These are phyloP conservation scores for Peromyscus nudipes DNA, from an alignment of 2,797 vertebrate genomes.

Conservation along the genomic window DNA sequence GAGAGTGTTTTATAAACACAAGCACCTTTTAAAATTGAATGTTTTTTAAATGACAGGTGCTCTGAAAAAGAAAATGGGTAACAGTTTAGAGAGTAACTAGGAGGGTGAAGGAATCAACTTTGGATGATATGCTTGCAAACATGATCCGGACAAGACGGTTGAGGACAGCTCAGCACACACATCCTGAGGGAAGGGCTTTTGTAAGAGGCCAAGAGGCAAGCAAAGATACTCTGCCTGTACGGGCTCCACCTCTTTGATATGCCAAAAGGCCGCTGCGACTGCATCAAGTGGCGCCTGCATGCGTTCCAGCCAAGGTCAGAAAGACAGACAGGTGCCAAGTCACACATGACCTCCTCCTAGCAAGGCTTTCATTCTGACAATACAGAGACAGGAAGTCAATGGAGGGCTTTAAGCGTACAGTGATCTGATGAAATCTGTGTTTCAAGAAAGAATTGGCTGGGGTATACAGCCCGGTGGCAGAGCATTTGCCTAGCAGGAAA, in stretches of 20 bases:
- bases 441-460: neutral
- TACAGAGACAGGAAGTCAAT: conserved; percentile 12
- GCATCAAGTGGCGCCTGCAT: neutral
- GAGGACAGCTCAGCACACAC: neutral
- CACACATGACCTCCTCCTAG: conserved; percentile 28
- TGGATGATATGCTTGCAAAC: neutral
- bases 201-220: neutral
- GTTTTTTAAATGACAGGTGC: conserved; percentile 18
- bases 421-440: neutral
- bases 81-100: neutral
- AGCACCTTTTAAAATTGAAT: conserved; percentile 2
- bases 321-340: conserved; percentile 27
- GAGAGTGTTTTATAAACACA: neutral
- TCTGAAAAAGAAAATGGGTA: neutral
- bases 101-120: neutral
- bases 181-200: neutral
- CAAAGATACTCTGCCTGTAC: neutral
- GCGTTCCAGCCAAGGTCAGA: conserved; percentile 28
- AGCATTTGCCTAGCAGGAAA: neutral
- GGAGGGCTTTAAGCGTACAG: neutral
- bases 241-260: neutral
- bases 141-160: neutral
- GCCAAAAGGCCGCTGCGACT: neutral
- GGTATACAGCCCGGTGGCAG: neutral
- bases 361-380: conserved; percentile 9